phyloP scores from a whole-genome alignment of 2,113 vertebrate species.

The Aegotheles bennettii region DNA sequence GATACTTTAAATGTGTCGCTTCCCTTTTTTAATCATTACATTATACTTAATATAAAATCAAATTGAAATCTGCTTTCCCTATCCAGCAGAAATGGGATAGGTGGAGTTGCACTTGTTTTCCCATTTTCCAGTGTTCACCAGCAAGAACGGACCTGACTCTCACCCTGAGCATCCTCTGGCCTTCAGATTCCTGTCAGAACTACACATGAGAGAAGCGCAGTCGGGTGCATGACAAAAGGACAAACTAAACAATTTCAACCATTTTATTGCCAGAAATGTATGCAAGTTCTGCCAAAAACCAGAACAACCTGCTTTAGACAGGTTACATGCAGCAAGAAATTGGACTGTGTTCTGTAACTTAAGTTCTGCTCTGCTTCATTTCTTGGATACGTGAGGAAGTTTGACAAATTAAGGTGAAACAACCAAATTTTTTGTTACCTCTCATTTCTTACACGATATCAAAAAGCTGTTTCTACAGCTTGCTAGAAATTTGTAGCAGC shows the following conservation, averaged over 20 bases:
- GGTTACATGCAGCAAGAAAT: not conserved
- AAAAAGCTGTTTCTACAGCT: not conserved
- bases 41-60: not conserved
- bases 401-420: not conserved
- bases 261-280: not conserved
- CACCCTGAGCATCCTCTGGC: not conserved
- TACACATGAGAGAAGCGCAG: not conserved
- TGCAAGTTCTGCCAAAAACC: not conserved
- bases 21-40: not conserved
- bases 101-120: not conserved
- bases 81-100: not conserved
- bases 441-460: not conserved
- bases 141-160: not conserved
- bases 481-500: not conserved
- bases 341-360: not conserved
- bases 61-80: not conserved
- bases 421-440: not conserved
- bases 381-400: not conserved
- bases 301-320: not conserved
- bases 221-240: not conserved
- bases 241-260: not conserved
- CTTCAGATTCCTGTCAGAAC: not conserved
- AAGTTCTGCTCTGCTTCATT: not conserved
- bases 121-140: not conserved
- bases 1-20: not conserved